These are phyloP conservation scores for Sebastes jordani DNA, from an alignment of 2,797 vertebrate genomes.

Conservation along the genomic window DNA sequence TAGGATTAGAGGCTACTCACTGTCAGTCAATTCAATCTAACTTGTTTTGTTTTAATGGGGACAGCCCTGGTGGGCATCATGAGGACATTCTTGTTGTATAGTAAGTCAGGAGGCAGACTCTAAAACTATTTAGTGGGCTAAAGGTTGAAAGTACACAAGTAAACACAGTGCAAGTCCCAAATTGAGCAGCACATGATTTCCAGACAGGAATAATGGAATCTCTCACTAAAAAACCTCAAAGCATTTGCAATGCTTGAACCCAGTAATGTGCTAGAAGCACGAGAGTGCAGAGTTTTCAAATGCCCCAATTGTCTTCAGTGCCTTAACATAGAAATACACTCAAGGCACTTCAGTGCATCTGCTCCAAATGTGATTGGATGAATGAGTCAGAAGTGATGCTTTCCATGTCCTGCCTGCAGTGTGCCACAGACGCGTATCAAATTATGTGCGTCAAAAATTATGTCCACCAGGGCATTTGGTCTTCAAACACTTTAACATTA, in stretches of 20 bases:
- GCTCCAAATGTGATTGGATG: slow-evolving; percentile 4
- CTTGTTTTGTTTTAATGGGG: not conserved
- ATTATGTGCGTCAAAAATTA: not conserved
- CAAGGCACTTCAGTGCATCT: not conserved
- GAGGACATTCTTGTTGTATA: not conserved
- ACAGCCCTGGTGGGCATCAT: not conserved
- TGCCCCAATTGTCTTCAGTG: not conserved
- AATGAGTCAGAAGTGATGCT: slow-evolving; percentile 10
- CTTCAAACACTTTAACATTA: not conserved
- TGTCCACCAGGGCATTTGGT: not conserved
- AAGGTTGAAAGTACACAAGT: not conserved
- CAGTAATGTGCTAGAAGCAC: slow-evolving; percentile 1
- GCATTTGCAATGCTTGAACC: slow-evolving; percentile 15
- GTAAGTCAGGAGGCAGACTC: not conserved
- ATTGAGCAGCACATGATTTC: slow-evolving; percentile 1
- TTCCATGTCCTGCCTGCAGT: not conserved
- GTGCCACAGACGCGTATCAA: not conserved
- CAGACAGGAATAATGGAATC: slow-evolving; percentile 15
- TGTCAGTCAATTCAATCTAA: not conserved
- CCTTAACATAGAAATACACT: not conserved
- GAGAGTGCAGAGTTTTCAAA: not conserved
- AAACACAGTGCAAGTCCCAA: not conserved
- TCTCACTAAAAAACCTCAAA: slow-evolving; percentile 23
- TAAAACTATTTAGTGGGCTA: not conserved
- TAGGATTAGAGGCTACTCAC: not conserved